Evolutionary conservation across 2,113 vertebrate species (phyloP).

Genomic region (Vulpes ferrilata): DNA sequence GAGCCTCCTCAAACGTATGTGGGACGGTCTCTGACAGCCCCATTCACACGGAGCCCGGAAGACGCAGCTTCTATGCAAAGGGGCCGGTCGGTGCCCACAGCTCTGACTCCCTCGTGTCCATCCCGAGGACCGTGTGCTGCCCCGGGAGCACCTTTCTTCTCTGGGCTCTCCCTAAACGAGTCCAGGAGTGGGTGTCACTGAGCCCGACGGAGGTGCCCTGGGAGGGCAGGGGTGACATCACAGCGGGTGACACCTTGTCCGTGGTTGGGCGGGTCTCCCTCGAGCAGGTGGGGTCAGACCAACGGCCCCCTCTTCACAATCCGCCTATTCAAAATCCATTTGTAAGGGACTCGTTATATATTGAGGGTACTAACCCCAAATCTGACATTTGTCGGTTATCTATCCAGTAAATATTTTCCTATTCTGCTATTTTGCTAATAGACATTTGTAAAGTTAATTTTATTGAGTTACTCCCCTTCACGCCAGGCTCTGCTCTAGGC

Average conservation of each 20-base stretch:
- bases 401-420: background rate
- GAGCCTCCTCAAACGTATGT: background rate
- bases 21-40: background rate
- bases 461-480: background rate
- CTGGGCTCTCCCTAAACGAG: background rate
- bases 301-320: no score
- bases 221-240: no score
- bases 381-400: background rate
- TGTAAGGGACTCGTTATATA: background rate
- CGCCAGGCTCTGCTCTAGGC: background rate
- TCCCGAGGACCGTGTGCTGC: background rate
- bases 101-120: background rate
- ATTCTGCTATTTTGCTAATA: background rate
- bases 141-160: no score
- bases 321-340: background rate
- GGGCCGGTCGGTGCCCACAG: background rate
- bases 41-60: background rate
- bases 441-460: background rate
- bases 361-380: background rate
- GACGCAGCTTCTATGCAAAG: background rate
- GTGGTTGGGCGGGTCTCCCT: fast-evolving
- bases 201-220: background rate
- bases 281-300: background rate
- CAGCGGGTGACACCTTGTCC: no score
- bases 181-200: fast-evolving